Evolutionary conservation across 1,140 invertebrate genomes (phyloP).

Genomic region (Drosophila oshimai): DNA sequence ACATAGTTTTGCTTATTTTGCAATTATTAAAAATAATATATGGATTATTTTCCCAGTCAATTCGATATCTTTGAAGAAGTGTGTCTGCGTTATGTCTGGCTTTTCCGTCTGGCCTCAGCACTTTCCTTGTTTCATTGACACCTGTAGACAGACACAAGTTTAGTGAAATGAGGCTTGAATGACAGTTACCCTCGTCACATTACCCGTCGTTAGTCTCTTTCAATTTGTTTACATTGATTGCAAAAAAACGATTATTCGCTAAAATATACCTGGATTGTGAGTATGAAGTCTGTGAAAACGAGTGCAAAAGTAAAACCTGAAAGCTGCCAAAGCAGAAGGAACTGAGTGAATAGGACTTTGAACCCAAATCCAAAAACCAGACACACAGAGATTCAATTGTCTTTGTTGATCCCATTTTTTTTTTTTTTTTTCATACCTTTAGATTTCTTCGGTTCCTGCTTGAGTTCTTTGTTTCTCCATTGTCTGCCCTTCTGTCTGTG

Average conservation of each 20-base stretch:
- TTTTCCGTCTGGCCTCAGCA: background rate
- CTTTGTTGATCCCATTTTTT: background rate
- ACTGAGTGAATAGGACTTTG: background rate
- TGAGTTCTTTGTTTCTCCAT: slow-evolving; percentile 21
- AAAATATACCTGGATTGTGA: background rate
- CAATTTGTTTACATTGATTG: slow-evolving; percentile 21
- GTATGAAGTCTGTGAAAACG: background rate
- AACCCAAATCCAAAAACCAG: background rate
- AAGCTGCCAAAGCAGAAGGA: background rate
- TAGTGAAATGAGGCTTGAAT: slow-evolving; percentile 9
- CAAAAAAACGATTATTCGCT: background rate
- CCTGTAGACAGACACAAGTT: slow-evolving; percentile 24
- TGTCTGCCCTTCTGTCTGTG: slow-evolving; percentile 4
- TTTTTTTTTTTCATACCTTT: slow-evolving; percentile 4
- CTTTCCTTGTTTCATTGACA: slow-evolving; percentile 13
- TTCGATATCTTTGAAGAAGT: background rate
- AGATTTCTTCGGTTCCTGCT: background rate
- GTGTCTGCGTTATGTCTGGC: slow-evolving; percentile 30
- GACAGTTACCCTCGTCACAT: slow-evolving; percentile 20
- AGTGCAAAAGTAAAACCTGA: background rate
- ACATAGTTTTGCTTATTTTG: no score
- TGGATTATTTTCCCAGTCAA: background rate
- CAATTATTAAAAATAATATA: background rate
- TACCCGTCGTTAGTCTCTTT: background rate
- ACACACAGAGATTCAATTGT: background rate